Evolutionary conservation across 2,888 invertebrate species (phyloP), one percentile per base, ranked within the genome.

Genomic region (Leucophora obtusa): DNA sequence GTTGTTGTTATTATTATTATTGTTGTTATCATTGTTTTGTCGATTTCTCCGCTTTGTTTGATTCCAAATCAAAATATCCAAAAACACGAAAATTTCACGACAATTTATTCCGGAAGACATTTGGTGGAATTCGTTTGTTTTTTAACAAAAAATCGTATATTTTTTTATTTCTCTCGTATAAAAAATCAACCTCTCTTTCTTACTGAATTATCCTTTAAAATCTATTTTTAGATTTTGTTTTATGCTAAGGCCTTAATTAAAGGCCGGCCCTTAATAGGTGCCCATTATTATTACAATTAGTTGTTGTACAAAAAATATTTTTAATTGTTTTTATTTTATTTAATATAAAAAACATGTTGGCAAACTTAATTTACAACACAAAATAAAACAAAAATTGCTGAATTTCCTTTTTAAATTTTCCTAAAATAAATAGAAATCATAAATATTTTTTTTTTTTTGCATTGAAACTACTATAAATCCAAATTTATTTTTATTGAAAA

Each of bases 51-150:
- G 87, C 84, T 86, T 86, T 84, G 87, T 86, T 87, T 88, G 88
- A 85, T 89, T 88, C 88, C 88, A 88, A 86, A 88, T 86, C 85
- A 89, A 87, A 86, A 89, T 89, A 87, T 88, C 89, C 88, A 89
- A 88, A 89, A 88, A 88, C 85, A 89, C 88, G 87, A 88, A 89
- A 87, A 89, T 89, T 87, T 88, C 88, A 87, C 88, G 88, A 87
- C 88, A 87, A 87, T 89, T 88, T 84, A 88, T 89, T 87, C 89
- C 88, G 88, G 88, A 87, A 87, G 89, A 88, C 89, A 88, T 88
- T 88, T 89, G 87, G 87, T 89, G 87, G 87, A 83, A 82, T 82
- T 81, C 59, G 70, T 60, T 71, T 69, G 54, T 63, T 78, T 51
- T 28, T 75, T 51, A 66, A 56, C 60, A 68, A 79, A 68, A 51